Evolutionary conservation across 2,888 invertebrate species (phyloP), one percentile per base, ranked within the genome.

Genomic region (Orchestes rusci): DNA sequence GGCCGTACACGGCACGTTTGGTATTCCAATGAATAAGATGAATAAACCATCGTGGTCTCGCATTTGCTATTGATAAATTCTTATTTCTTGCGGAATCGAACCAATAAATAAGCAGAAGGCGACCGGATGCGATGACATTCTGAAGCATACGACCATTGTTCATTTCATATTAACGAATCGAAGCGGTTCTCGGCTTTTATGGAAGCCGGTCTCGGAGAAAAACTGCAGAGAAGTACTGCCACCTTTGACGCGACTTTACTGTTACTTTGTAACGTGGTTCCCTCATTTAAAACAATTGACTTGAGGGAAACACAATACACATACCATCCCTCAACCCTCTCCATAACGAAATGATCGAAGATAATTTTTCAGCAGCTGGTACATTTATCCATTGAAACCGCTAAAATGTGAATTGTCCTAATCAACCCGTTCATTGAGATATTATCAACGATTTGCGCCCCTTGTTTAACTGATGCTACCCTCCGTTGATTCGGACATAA

Each of bases 71-170:
- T 62, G 62, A 63, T 62, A 60, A 63, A 62, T 62, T 61, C 61
- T 61, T 61, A 59, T 60, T 60, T 59, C 60, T 60, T 59, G 58
- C 57, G 53, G 53, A 62, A 58, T 55, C 60, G 56, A 54, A 57
- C 61, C 59, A 59, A 61, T 61, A 62, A 62, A 61, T 61, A 61
- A 47, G 60, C 55, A 45, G 43, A 55, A n/a, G 53, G 53, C 51
- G 53, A 60, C 59, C 59, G 58, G 59, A 60, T 60, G 54, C 54
- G 53, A 57, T 59, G 54, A 59, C 63, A 63, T 65, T 63, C 61
- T 61, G 56, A 58, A 56, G 61, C 61, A 61, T 61, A 61, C 63
- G 53, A 56, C 64, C 62, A 64, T 65, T 65, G 64, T 64, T 65
- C 62, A 62, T 62, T 61, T 63, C 63, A 63, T 63, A 63, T 62